Conservation (phyloP, 1,140 invertebrate genomes). For the Aphelenchoides besseyi region DNA sequence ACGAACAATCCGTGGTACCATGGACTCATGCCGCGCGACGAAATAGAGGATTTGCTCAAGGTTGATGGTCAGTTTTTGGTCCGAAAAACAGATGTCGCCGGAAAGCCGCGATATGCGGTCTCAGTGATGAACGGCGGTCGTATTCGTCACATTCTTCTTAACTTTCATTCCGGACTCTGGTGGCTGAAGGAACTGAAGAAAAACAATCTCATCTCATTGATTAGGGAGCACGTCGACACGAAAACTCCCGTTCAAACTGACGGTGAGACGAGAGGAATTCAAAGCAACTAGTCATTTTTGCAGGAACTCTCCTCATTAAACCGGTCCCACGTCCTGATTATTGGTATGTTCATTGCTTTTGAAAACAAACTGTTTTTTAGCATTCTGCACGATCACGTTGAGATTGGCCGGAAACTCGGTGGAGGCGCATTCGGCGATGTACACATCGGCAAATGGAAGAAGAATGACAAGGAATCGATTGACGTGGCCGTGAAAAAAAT, state of each 20-base stretch:
- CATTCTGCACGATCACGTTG: slow-evolving; percentile 40
- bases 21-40: slow-evolving; percentile 39
- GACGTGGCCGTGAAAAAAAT: slow-evolving; percentile 92
- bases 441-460: slow-evolving; percentile 81
- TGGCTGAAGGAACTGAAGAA: slow-evolving; percentile 28
- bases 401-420: slow-evolving; percentile 31
- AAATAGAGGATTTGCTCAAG: slow-evolving; percentile 32
- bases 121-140: slow-evolving; percentile 19
- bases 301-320: slow-evolving; percentile 21
- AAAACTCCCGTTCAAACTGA: slow-evolving; percentile 32
- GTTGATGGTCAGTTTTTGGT: slow-evolving; percentile 35
- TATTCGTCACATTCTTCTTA: slow-evolving; percentile 72
- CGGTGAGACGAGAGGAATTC: no score
- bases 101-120: slow-evolving; percentile 27
- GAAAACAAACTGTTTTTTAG: slow-evolving; percentile 12
- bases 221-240: slow-evolving; percentile 23
- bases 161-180: slow-evolving; percentile 24
- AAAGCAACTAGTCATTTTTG: no score
- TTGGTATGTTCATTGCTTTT: neutral
- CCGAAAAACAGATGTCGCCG: slow-evolving; percentile 32
- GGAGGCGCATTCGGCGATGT: slow-evolving; percentile 85
- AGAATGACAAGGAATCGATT: slow-evolving; percentile 70
- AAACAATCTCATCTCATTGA: slow-evolving; percentile 19
- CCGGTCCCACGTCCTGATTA: slow-evolving; percentile 35
- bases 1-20: slow-evolving; percentile 29